Evolutionary conservation across 2,888 invertebrate species (phyloP).

Genomic region (Melieria omissa): DNA sequence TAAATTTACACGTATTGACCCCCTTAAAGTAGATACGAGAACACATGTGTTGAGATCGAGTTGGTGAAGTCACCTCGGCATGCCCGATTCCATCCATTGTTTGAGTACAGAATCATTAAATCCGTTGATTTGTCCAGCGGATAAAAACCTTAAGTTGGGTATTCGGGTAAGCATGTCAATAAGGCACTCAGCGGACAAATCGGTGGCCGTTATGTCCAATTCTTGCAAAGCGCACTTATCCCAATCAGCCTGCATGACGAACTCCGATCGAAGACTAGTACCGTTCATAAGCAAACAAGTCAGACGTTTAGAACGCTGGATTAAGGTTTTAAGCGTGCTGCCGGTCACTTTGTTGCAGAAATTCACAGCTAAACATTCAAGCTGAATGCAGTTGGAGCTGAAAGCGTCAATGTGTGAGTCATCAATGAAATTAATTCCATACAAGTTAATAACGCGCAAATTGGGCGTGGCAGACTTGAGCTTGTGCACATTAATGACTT

Average conservation of each 20-base stretch:
- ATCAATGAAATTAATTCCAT: conserved; percentile 98
- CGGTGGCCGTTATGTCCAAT: conserved; percentile 96
- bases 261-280: conserved; percentile 92
- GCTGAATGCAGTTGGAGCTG: conserved; percentile 93
- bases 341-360: conserved; percentile 98
- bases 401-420: conserved; percentile 99
- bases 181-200: conserved; percentile 92
- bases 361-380: conserved; percentile 97
- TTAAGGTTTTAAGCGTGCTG: conserved; percentile 91
- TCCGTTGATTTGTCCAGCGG: conserved; percentile 97
- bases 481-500: conserved; percentile 98
- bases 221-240: conserved; percentile 95
- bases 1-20: too few relatives aligned
- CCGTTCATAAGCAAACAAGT: conserved; percentile 95
- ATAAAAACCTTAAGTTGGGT: conserved; percentile 86
- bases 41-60: too few relatives aligned
- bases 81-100: conserved; percentile 90
- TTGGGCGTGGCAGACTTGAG: conserved; percentile 98
- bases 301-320: conserved; percentile 92
- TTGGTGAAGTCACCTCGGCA: conserved; percentile 69
- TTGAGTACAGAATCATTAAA: conserved; percentile 96
- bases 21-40: too few relatives aligned
- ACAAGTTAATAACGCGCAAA: conserved; percentile 95
- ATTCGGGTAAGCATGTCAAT: conserved; percentile 91
- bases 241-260: conserved; percentile 97